A percentile compares a stretch with the other conserved stretches of the same genome.
phyloP scores from a whole-genome alignment of 2,113 vertebrate species.

The Gallinago media region DNA sequence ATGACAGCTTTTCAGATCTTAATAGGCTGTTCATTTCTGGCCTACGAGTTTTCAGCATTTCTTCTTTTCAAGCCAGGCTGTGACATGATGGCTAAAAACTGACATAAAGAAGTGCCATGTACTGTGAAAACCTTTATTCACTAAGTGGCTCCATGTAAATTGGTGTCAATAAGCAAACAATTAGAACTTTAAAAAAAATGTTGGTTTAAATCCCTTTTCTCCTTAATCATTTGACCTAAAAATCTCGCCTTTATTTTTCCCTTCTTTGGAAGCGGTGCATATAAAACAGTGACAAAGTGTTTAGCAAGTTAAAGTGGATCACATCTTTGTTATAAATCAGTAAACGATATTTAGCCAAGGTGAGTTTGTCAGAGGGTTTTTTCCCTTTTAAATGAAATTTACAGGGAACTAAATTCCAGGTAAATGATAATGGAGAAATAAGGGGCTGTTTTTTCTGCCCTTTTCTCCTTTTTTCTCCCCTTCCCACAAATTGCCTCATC shows the following conservation, averaged over 20 bases:
- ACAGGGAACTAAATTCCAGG: background rate
- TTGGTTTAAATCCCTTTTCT: slow-evolving; percentile 59
- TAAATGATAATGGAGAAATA: background rate
- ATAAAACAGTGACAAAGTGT: background rate
- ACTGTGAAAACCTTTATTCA: slow-evolving; percentile 67
- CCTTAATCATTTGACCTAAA: slow-evolving; percentile 61
- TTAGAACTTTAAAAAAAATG: slow-evolving; percentile 71
- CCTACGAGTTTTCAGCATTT: slow-evolving; percentile 77
- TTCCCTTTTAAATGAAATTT: background rate
- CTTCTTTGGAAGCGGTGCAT: slow-evolving; percentile 19
- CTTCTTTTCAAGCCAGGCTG: slow-evolving; percentile 75
- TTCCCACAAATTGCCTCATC: background rate
- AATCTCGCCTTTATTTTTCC: slow-evolving; percentile 46
- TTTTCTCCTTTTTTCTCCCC: background rate
- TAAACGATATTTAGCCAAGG: background rate
- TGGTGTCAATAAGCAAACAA: slow-evolving; percentile 76
- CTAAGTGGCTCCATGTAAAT: slow-evolving; percentile 75
- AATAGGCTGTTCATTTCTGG: slow-evolving; percentile 89
- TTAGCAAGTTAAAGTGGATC: slow-evolving; percentile 19
- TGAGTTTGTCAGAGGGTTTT: background rate
- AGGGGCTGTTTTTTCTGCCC: background rate
- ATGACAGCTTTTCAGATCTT: slow-evolving; percentile 91
- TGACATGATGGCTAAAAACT: slow-evolving; percentile 78
- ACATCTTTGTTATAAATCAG: background rate
- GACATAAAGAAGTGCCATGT: slow-evolving; percentile 67